A percentile compares a stretch with the other conserved stretches of the same genome.
Conservation (phyloP, 2,113 vertebrate species). For the Podarcis cretensis region DNA sequence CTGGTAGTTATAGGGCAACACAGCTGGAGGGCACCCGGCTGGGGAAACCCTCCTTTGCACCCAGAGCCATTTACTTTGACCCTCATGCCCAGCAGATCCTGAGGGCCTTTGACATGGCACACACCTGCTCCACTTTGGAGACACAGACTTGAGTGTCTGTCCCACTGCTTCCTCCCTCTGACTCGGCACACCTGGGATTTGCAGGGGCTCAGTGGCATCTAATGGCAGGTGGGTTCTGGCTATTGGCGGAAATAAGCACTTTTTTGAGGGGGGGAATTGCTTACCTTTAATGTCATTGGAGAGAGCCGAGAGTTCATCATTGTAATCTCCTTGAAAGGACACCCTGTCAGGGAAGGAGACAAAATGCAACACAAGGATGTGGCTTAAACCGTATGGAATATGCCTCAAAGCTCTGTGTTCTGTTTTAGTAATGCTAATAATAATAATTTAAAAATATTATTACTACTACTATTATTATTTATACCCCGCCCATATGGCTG, state of each 20-base stretch:
- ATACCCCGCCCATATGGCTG: no score
- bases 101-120: background rate
- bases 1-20: no score
- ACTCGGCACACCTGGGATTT: background rate
- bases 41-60: no score
- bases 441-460: no score
- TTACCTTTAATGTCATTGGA: background rate
- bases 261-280: background rate
- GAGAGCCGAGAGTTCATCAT: background rate
- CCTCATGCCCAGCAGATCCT: background rate
- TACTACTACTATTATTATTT: no score
- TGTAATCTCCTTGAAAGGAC: background rate
- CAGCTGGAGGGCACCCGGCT: no score
- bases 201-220: background rate
- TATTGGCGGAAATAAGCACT: background rate
- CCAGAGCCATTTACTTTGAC: no score
- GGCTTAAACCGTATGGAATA: no score
- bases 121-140: background rate
- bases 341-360: background rate
- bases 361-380: no score
- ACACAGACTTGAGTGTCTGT: background rate
- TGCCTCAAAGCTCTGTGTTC: no score
- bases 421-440: no score
- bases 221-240: rapidly evolving
- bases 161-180: no score